phyloP scores from a whole-genome alignment of 2,888 invertebrate species.

The Autographa gamma region DNA sequence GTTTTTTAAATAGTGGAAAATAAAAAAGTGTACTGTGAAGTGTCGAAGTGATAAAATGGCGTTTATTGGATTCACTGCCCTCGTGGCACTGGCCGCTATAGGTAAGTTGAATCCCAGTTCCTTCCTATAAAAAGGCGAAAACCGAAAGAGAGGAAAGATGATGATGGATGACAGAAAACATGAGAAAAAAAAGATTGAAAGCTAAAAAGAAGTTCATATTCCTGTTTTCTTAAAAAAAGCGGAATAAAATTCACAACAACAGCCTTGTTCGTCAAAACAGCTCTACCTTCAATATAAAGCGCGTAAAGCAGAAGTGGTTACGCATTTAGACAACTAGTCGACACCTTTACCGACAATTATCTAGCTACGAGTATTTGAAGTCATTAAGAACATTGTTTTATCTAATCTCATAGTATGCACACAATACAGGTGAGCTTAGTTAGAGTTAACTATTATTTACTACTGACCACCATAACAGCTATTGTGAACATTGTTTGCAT shows the following conservation, averaged over 20 bases:
- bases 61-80: constrained; percentile 76
- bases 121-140: not conserved
- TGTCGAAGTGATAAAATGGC: constrained; percentile 80
- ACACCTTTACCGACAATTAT: not conserved
- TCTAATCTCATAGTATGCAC: constrained; percentile 1
- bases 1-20: constrained; percentile 63
- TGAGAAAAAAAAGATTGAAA: too few relatives aligned
- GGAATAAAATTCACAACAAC: not conserved
- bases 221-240: not conserved
- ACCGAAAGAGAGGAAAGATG: too few relatives aligned
- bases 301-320: not conserved
- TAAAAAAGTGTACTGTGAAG: constrained; percentile 81
- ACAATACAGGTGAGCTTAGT: not conserved
- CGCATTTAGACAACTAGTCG: not conserved
- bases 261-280: too few relatives aligned
- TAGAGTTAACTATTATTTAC: constrained; percentile 7
- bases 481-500: constrained; percentile 4
- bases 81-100: constrained; percentile 83
- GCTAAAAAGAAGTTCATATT: too few relatives aligned
- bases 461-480: constrained; percentile 5
- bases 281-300: too few relatives aligned
- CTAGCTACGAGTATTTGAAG: not conserved
- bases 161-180: too few relatives aligned
- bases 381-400: not conserved
- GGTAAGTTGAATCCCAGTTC: constrained; percentile 70